phyloP scores from a whole-genome alignment of 2,113 vertebrate species.

The Agapornis roseicollis region DNA sequence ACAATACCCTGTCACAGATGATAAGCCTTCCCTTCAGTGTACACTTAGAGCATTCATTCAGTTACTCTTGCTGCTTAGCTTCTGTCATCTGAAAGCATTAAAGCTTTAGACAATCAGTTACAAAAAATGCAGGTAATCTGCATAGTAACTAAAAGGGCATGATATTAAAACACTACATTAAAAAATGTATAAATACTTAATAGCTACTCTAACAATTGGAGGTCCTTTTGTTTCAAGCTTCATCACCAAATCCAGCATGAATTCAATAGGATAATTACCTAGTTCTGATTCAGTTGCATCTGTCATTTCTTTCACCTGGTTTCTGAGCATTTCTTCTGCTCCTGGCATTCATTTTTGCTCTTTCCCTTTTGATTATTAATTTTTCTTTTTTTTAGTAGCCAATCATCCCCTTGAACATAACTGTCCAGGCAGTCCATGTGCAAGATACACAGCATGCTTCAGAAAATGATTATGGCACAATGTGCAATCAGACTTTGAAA shows the following conservation, averaged over 20 bases:
- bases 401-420: neutral
- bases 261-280: neutral
- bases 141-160: neutral
- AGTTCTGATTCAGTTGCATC: neutral
- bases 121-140: neutral
- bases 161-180: neutral
- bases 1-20: neutral
- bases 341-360: neutral
- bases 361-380: neutral
- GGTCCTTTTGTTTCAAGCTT: neutral
- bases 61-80: neutral
- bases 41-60: neutral
- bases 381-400: neutral
- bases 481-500: neutral
- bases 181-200: neutral
- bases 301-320: neutral
- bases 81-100: neutral
- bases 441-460: neutral
- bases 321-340: neutral
- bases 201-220: neutral
- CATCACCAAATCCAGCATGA: neutral
- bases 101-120: neutral
- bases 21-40: neutral
- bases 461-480: neutral
- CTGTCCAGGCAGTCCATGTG: neutral